Evolutionary conservation across 2,888 invertebrate genomes (phyloP), one percentile per base, ranked within the genome.

Genomic region (Lissonota sp.): DNA sequence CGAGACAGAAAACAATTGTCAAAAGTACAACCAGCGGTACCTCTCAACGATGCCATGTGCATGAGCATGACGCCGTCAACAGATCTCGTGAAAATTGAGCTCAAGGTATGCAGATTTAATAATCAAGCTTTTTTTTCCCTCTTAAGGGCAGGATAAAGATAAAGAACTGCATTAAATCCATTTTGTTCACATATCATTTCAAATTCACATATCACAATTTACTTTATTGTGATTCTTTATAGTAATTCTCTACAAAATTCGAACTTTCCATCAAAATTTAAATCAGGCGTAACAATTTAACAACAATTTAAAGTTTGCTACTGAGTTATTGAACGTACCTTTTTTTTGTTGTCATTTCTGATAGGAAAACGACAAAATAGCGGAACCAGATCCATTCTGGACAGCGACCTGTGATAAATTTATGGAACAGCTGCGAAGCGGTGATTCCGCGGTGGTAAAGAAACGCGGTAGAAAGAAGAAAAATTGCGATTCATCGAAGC

Each of bases 381-480:
- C 78, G 72, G 92, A 88, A 81, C 87, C 91, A 12, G 94, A 94
- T 87, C 91, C 93, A 71, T 92, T 93, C 88, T 97, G 97, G 95
- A 94, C 94, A 66, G 95, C 93, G 88, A 95, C 96, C 14, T 97
- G 97, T 93, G 96, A 97, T 92, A 96, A 94, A 92, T 96, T 97
- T 90, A 94, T 97, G 92, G 96, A 96, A 90, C 96, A 97, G 91
- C 92, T 97, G 60, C 95, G 95, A 91, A 94, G 91, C 83, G 94
- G 95, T 57, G 90, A 91, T 60, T 93, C 93, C 71, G 93, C 3
- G 3, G 26, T 26, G 1, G 26, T 93, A 67, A 95, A 95, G 90
- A 95, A 95, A 89, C 94, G 94, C 80, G 91, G 93, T 0, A 92
- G 93, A 14, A 94, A 93, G 91, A 95, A 94, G 93, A 94, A 94